Evolutionary conservation across 2,113 vertebrate genomes (phyloP), one percentile per base, ranked within the genome.

Genomic region (Clarias macrocephalus): DNA sequence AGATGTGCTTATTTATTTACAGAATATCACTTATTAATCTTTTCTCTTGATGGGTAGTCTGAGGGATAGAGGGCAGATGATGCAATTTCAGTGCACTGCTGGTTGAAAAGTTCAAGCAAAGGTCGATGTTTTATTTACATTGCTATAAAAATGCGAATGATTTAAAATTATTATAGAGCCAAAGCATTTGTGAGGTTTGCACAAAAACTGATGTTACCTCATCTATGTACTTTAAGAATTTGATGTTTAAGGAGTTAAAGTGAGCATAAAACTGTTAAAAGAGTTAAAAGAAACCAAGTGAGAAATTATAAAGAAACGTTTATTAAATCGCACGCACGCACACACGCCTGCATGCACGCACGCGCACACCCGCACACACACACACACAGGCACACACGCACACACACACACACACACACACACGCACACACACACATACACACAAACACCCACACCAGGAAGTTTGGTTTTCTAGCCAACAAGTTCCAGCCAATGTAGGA

Each of bases 1-100:
- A n/a, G 10, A 37, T 52, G 13, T 75, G 30, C 63, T 84, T 59
- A 73, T 73, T 73, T 62, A 76, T 85, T 76, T 16, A 85, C 42
- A 62, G 30, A 13, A 62, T 42, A 52, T 85, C 13, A 62, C 62
- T 21, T 7, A 76, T 85, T 75, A 18, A 48, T 54, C 13, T 85
- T 10, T 62, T 63, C 73, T 73, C 60, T 73, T 68, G 28, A 75
- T 21, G 23, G 37, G 2, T 21, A 12, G 16, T 57, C 13, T 56
- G 13, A 42, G 60, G 23, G 57, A 85, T 66, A 18, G 48, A 54
- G 1, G 59, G 8, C 9, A 59, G 7, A 80, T 13, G 21, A 81
- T 3, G 54, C 62, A 12, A 72, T 37, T 72, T 19, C 18, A 42
- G 19, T 75, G 37, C 42, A 75, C 11, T 52, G 73, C 23, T n/a